Evolutionary conservation across 1,140 invertebrate genomes (phyloP).

Genomic region (Ceratitis capitata): DNA sequence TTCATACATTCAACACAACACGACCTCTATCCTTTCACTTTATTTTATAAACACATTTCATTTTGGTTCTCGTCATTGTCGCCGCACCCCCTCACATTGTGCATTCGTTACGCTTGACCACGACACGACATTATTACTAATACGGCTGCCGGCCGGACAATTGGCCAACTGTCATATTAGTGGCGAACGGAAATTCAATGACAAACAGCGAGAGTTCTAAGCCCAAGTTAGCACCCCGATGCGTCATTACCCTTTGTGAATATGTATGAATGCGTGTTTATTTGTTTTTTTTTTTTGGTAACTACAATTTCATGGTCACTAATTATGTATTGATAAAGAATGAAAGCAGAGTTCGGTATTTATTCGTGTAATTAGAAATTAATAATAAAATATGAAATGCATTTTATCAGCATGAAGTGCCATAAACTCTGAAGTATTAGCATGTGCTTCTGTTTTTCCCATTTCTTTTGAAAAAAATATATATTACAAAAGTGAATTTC

Average conservation of each 20-base stretch:
- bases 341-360: background rate
- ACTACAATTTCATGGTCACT: background rate
- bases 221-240: background rate
- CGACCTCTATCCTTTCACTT: background rate
- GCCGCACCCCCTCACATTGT: background rate
- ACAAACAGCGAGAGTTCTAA: background rate
- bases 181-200: background rate
- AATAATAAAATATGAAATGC: background rate
- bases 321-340: background rate
- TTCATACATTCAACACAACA: background rate
- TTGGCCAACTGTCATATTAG: conserved; percentile 11
- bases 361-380: conserved; percentile 17
- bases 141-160: background rate
- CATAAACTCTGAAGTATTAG: no score
- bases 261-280: background rate
- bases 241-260: background rate
- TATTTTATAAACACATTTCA: conserved; percentile 3
- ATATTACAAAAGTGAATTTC: no score
- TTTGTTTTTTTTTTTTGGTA: background rate
- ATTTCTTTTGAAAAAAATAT: no score
- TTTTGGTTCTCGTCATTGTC: background rate
- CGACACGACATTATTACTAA: background rate
- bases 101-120: background rate
- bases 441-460: no score
- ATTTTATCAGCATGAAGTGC: no score